phyloP scores from a whole-genome alignment of 23 tunicate genomes.

The Halocynthia roretzi region DNA sequence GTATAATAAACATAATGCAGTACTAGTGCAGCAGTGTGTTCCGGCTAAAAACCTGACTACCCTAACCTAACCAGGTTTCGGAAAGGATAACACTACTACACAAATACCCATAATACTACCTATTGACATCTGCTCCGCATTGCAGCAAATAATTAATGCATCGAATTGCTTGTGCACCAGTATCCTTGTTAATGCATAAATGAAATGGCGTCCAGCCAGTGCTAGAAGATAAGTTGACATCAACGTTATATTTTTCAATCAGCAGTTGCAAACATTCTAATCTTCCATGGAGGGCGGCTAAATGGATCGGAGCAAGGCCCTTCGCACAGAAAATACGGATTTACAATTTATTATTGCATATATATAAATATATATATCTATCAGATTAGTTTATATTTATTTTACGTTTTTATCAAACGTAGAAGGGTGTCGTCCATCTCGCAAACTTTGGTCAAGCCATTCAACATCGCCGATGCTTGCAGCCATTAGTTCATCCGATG shows the following conservation, averaged over 20 bases:
- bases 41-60: too few species aligned
- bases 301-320: conserved; percentile 71
- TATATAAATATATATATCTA: background rate
- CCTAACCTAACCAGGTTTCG: too few species aligned
- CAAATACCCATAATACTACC: background rate
- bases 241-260: conserved; percentile 60
- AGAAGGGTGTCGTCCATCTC: conserved; percentile 33
- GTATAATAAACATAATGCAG: too few species aligned
- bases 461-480: conserved; percentile 60
- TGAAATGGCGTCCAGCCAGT: conserved; percentile 59
- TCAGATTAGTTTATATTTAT: background rate
- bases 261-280: conserved; percentile 51
- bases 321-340: background rate
- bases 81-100: too few species aligned
- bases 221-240: conserved; percentile 45
- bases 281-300: conserved; percentile 79
- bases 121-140: conserved; percentile 51
- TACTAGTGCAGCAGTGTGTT: too few species aligned
- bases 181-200: conserved; percentile 52
- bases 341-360: background rate
- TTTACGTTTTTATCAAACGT: conserved; percentile 31
- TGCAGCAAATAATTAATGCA: conserved; percentile 59
- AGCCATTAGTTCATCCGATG: conserved; percentile 59
- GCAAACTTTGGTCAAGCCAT: conserved; percentile 60
- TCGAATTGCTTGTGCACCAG: conserved; percentile 25